Evolutionary conservation across 2,797 vertebrate genomes (phyloP).

Genomic region (Neosilurus hyrtlii): DNA sequence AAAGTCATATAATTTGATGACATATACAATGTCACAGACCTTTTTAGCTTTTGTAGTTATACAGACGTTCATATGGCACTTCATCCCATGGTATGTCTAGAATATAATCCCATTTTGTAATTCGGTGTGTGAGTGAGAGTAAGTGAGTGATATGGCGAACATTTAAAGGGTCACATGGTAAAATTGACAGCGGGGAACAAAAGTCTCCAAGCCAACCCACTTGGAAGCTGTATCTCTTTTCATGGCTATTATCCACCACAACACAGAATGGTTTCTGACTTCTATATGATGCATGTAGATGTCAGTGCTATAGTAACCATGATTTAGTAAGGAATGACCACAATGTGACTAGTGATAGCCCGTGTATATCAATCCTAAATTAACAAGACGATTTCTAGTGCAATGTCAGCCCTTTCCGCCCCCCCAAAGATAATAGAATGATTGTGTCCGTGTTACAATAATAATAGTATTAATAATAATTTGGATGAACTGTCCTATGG

Average conservation of each 20-base stretch:
- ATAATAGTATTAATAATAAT: neutral
- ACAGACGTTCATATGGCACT: too few species aligned
- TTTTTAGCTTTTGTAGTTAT: too few species aligned
- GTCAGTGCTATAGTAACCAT: constrained; percentile 42
- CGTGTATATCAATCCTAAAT: neutral
- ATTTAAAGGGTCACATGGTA: constrained; percentile 16
- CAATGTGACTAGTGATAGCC: neutral
- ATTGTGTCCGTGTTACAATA: too few species aligned
- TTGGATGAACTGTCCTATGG: neutral
- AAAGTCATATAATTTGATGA: too few species aligned
- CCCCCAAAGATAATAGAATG: too few species aligned
- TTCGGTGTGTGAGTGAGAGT: too few species aligned
- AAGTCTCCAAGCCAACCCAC: constrained; percentile 25
- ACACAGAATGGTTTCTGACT: constrained; percentile 31
- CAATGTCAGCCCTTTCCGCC: neutral
- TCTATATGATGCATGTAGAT: constrained; percentile 7
- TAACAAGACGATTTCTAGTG: neutral
- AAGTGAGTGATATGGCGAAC: neutral
- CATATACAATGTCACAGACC: too few species aligned
- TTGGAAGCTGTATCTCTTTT: constrained; percentile 19
- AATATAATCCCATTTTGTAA: too few species aligned
- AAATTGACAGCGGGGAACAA: constrained; percentile 34
- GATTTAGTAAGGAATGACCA: constrained; percentile 6
- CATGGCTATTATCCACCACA: constrained; percentile 26
- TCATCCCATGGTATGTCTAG: too few species aligned